Evolutionary conservation across 2,888 invertebrate species (phyloP).

Genomic region (Cybosia mesomella): DNA sequence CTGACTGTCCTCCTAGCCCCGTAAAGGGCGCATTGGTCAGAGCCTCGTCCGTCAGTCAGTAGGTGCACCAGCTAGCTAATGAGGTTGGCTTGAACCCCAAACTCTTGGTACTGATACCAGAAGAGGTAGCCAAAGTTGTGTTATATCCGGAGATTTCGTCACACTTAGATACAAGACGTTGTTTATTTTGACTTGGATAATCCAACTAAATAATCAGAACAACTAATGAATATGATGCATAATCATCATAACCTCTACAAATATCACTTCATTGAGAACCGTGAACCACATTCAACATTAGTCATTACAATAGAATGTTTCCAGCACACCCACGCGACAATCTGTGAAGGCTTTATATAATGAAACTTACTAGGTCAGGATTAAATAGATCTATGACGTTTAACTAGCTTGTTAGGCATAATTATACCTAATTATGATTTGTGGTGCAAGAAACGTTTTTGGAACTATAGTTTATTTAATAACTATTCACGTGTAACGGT

Average conservation of each 20-base stretch:
- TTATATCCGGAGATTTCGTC: neutral
- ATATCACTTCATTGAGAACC: conserved; percentile 41
- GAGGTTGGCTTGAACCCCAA: too few relatives aligned
- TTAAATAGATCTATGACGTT: conserved; percentile 47
- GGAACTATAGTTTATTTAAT: neutral
- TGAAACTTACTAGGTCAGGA: conserved; percentile 41
- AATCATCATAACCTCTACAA: conserved; percentile 30
- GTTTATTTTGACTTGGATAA: neutral
- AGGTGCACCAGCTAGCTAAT: too few relatives aligned
- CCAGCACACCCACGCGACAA: conserved; percentile 40
- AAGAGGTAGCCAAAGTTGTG: too few relatives aligned
- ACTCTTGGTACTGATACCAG: too few relatives aligned
- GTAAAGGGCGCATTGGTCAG: too few relatives aligned
- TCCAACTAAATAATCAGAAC: neutral
- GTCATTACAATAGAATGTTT: conserved; percentile 45
- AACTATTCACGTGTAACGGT: neutral
- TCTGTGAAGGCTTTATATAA: conserved; percentile 37
- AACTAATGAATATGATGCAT: neutral
- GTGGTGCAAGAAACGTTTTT: neutral
- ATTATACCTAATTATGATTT: neutral
- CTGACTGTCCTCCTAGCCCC: too few relatives aligned
- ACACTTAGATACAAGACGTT: neutral
- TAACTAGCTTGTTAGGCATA: conserved; percentile 19
- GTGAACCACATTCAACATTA: conserved; percentile 41
- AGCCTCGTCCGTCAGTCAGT: too few relatives aligned